Evolutionary conservation across 2,888 invertebrate species (phyloP).

Genomic region (Chaetogeoica ovagalla): DNA sequence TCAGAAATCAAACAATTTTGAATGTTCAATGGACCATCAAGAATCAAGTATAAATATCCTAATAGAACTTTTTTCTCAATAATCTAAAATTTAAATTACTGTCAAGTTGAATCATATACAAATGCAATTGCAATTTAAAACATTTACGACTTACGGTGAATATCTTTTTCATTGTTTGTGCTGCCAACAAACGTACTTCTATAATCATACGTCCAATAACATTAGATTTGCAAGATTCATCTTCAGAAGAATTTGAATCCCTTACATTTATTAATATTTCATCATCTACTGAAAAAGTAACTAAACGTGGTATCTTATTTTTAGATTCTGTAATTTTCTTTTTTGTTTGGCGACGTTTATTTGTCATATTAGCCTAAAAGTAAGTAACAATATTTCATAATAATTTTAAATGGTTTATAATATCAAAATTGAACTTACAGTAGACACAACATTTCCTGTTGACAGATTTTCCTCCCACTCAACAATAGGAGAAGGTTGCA

Average conservation of each 20-base stretch:
- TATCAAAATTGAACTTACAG: constrained; percentile 6
- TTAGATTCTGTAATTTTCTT: constrained; percentile 47
- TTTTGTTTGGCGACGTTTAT: constrained; percentile 45
- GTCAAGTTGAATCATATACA: neutral
- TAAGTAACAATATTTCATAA: neutral
- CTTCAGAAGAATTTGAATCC: constrained; percentile 51
- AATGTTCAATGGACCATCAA: constrained; percentile 44
- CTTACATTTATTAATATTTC: constrained; percentile 30
- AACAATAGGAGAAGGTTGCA: constrained; percentile 46
- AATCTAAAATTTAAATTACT: constrained; percentile 18
- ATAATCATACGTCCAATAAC: neutral
- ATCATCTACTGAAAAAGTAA: constrained; percentile 31
- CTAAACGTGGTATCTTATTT: constrained; percentile 45
- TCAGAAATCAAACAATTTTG: constrained; percentile 38
- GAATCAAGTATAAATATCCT: constrained; percentile 42
- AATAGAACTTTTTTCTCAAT: constrained; percentile 40
- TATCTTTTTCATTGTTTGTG: constrained; percentile 45
- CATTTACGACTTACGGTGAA: constrained; percentile 24
- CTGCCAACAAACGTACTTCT: constrained; percentile 38
- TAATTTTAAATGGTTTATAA: neutral
- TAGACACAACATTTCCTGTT: constrained; percentile 18
- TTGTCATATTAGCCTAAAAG: constrained; percentile 42
- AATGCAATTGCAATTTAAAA: neutral
- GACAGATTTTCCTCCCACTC: constrained; percentile 46
- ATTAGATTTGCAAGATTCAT: constrained; percentile 29